A percentile compares a stretch with the other conserved stretches of the same genome.
Evolutionary conservation across 2,113 vertebrate genomes (phyloP).

Genomic region (Lophius piscatorius): DNA sequence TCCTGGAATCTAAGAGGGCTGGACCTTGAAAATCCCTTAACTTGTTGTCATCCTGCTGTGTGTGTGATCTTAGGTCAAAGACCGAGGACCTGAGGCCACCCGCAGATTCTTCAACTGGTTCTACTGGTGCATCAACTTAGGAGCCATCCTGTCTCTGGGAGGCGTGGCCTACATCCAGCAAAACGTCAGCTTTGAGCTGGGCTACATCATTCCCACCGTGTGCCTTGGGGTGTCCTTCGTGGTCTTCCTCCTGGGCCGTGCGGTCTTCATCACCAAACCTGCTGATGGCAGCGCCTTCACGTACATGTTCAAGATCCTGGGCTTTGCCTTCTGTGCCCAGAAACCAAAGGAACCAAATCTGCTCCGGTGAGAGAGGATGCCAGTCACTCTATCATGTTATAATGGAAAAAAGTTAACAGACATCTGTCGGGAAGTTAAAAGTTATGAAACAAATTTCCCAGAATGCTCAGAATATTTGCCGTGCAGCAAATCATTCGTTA

Average conservation of each 20-base stretch:
- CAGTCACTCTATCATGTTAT: not conserved
- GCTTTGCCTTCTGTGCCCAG: constrained; percentile 83
- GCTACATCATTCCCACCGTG: constrained; percentile 87
- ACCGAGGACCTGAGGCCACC: constrained; percentile 93
- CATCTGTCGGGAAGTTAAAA: constrained; percentile 5
- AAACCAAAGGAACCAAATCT: constrained; percentile 62
- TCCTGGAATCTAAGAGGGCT: too few species aligned
- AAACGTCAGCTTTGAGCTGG: constrained; percentile 86
- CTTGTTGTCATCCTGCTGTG: not conserved
- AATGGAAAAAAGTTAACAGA: not conserved
- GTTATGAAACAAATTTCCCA: constrained; percentile 13
- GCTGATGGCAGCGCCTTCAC: constrained; percentile 96
- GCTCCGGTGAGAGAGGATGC: constrained; percentile 64
- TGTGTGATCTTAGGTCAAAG: constrained; percentile 86
- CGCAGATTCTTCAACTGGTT: constrained; percentile 99
- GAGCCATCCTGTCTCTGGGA: constrained; percentile 92
- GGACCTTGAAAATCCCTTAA: too few species aligned
- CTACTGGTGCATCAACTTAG: constrained; percentile 98
- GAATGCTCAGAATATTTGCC: not conserved
- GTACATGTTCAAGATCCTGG: constrained; percentile 87
- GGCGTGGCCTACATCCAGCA: constrained; percentile 95
- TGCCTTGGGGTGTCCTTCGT: constrained; percentile 91
- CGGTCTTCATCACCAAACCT: constrained; percentile 91
- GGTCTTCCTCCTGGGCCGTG: constrained; percentile 88
- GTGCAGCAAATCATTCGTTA: constrained; percentile 10